phyloP scores from a whole-genome alignment of 2,113 vertebrate genomes.

The Procavia capensis region DNA sequence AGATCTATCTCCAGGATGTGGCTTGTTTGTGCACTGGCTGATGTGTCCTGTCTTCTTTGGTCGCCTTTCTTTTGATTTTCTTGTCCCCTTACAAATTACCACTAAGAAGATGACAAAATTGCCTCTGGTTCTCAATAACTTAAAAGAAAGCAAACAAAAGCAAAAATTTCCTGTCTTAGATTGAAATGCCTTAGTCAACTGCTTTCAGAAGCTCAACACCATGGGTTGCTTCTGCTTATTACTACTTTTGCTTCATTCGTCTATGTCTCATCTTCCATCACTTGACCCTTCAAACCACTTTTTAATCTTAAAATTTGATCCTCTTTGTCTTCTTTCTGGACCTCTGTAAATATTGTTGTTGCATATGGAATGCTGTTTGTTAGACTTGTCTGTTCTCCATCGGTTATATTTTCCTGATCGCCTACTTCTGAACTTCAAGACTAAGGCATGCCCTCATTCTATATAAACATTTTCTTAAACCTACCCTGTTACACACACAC shows the following conservation, averaged over 20 bases:
- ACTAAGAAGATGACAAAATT: background rate
- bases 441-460: background rate
- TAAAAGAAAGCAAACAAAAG: background rate
- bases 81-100: no score
- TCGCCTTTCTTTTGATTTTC: background rate
- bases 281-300: background rate
- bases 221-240: background rate
- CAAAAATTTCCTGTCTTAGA: background rate
- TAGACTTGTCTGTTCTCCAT: background rate
- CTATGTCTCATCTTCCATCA: background rate
- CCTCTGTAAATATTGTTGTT: background rate
- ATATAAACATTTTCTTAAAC: background rate
- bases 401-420: background rate
- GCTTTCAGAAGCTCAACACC: background rate
- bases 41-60: background rate
- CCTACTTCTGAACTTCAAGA: background rate
- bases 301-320: background rate
- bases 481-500: no score
- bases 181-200: background rate
- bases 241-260: background rate
- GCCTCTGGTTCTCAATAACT: background rate
- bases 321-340: background rate
- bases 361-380: background rate
- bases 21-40: no score
- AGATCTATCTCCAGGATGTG: background rate